A percentile compares a stretch with the other conserved stretches of the same genome.
Evolutionary conservation across 2,797 vertebrate genomes (phyloP).

Genomic region (Ateles fusciceps): DNA sequence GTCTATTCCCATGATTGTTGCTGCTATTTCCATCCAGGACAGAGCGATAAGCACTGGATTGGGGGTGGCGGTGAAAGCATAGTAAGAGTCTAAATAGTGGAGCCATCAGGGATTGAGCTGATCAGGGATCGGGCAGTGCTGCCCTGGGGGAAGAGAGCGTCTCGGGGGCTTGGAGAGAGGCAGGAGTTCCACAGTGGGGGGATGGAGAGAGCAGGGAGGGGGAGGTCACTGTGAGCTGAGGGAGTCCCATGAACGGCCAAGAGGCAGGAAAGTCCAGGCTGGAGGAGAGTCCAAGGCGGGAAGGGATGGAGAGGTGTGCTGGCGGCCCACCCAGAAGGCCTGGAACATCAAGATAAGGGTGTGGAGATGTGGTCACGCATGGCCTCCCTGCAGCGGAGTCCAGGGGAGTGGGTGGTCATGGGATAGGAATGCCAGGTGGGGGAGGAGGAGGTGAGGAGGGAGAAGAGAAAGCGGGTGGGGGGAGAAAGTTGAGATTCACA

Average conservation of each 20-base stretch:
- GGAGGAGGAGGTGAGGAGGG: neutral
- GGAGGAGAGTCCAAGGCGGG: neutral
- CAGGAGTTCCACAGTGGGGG: neutral
- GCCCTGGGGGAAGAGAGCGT: neutral
- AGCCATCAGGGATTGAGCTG: neutral
- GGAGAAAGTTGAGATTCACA: neutral
- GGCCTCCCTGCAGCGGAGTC: neutral
- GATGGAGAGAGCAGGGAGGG: neutral
- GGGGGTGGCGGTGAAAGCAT: no score
- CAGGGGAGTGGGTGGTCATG: neutral
- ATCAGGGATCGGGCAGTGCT: neutral
- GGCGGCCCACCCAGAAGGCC: constrained; percentile 32
- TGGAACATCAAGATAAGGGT: constrained; percentile 37
- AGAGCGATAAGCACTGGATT: neutral
- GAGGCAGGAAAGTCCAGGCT: neutral
- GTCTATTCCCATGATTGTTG: neutral
- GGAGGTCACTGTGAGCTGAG: neutral
- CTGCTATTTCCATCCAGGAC: neutral
- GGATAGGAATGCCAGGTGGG: neutral
- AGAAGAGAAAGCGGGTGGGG: no score
- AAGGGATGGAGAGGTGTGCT: constrained; percentile 33
- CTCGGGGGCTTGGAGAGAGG: neutral
- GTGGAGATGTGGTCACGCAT: neutral
- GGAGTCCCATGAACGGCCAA: neutral
- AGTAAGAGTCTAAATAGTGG: neutral